Percentiles rank a stretch among this genome's conserved stretches.
These are phyloP conservation scores for Pristiophorus japonicus DNA, from an alignment of 2,113 vertebrate genomes.

Conservation along the genomic window DNA sequence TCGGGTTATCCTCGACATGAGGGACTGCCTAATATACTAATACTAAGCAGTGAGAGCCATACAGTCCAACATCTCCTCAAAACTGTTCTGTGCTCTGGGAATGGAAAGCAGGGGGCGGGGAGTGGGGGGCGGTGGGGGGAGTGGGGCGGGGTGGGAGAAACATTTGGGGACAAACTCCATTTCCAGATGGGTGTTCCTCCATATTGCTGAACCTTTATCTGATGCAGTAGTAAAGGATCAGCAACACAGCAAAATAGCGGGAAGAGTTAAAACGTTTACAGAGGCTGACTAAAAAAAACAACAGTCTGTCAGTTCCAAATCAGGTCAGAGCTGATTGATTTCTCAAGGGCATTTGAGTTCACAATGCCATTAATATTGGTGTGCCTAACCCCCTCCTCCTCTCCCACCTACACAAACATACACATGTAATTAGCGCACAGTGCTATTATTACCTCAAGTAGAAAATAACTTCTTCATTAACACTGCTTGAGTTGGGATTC, in stretches of 20 bases:
- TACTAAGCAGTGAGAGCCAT: no score
- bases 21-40: no score
- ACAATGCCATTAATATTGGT: constrained; percentile 9
- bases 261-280: background rate
- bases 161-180: background rate
- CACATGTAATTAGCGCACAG: background rate
- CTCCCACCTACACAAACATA: background rate
- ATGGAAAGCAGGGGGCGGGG: background rate
- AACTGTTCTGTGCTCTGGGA: background rate
- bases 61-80: no score
- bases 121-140: no score
- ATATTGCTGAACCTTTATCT: background rate
- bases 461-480: constrained; percentile 29
- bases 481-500: background rate
- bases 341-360: constrained; percentile 6
- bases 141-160: no score
- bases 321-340: constrained; percentile 20
- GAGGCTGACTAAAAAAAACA: background rate
- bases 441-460: constrained; percentile 14
- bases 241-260: background rate
- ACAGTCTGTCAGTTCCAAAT: background rate
- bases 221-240: background rate
- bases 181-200: background rate
- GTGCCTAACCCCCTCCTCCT: no score
- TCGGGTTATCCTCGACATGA: no score